Base-by-base conservation (phyloP, 2,888 invertebrate genomes). In the Ecliptopera silaceata region DNA sequence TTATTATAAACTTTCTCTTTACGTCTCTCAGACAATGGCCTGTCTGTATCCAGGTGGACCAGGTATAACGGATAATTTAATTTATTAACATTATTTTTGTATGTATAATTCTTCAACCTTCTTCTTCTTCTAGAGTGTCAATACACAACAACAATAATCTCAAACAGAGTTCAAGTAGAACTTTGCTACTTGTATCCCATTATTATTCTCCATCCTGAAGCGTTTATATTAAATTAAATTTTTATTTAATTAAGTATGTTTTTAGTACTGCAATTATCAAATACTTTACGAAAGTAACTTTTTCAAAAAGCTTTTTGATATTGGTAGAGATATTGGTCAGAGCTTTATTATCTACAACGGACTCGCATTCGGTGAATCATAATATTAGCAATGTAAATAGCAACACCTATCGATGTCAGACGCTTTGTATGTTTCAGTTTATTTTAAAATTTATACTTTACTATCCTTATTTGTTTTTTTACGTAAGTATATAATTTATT, bases 11-110 rank as follows among this genome's bases (percentile, higher is more conserved):
- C 65, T 65, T 65, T 63, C 61, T 53, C 59, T 61, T 61, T n/a
- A 53, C 46, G 36, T 11, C 29, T 42, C 17, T 43, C 49, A 51
- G 18, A 61, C 59, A 64, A 60, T 56, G 41, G 54, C 43, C 54
- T 54, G 61, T 52, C 54, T 54, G 44, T 13, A 6, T 34, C 32
- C 26, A 26, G 29, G 59, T 59, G 57, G 64, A 26, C 48, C 45
- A 59, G 56, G 61, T 56, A 60, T 45, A 56, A 64, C 63, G 58
- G 55, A 59, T 58, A 58, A 49, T 50, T 52, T 39, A 58, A 67
- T 65, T 67, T 67, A 65, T 59, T 22, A 44, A 13, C n/a, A n/a
- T n/a, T n/a, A n/a, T n/a, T n/a, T n/a, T n/a, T n/a, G n/a, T n/a
- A n/a, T n/a, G n/a, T n/a, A n/a, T n/a, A n/a, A n/a, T n/a, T n/a